Evolutionary conservation across 2,888 invertebrate genomes (phyloP).

Genomic region (Crossocerus cetratus): DNA sequence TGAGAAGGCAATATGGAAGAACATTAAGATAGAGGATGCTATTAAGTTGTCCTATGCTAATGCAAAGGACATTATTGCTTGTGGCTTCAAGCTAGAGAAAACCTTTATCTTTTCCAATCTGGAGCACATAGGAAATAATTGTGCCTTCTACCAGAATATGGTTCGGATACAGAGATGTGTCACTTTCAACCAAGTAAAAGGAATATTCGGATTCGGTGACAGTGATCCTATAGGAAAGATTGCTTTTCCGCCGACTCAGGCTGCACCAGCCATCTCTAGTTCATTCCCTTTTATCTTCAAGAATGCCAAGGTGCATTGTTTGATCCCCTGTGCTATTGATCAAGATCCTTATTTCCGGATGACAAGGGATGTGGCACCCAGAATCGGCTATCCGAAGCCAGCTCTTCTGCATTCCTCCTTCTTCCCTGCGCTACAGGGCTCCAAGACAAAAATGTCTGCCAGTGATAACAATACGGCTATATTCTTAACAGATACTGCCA

Average conservation of each 20-base stretch:
- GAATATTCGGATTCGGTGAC: constrained; percentile 98
- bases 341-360: constrained; percentile 99
- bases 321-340: constrained; percentile 99
- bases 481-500: constrained; percentile 95
- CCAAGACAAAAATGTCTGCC: constrained; percentile 98
- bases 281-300: constrained; percentile 95
- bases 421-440: constrained; percentile 96
- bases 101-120: constrained; percentile 98
- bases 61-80: constrained; percentile 98
- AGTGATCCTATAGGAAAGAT: constrained; percentile 98
- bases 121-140: constrained; percentile 90
- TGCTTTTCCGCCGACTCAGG: constrained; percentile 96
- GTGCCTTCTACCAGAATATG: constrained; percentile 96
- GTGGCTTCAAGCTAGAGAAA: constrained; percentile 94
- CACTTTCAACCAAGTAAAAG: constrained; percentile 98
- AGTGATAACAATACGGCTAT: constrained; percentile 96
- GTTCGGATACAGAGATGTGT: constrained; percentile 94
- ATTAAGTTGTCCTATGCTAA: constrained; percentile 92
- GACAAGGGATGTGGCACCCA: constrained; percentile 98
- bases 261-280: constrained; percentile 94
- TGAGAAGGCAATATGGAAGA: constrained; percentile 98
- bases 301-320: constrained; percentile 85
- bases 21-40: constrained; percentile 92
- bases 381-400: constrained; percentile 92
- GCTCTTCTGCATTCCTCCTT: constrained; percentile 91